Percentiles rank a stretch among this genome's conserved stretches.
phyloP scores from a whole-genome alignment of 2,888 invertebrate species.

The Platycheirus albimanus region DNA sequence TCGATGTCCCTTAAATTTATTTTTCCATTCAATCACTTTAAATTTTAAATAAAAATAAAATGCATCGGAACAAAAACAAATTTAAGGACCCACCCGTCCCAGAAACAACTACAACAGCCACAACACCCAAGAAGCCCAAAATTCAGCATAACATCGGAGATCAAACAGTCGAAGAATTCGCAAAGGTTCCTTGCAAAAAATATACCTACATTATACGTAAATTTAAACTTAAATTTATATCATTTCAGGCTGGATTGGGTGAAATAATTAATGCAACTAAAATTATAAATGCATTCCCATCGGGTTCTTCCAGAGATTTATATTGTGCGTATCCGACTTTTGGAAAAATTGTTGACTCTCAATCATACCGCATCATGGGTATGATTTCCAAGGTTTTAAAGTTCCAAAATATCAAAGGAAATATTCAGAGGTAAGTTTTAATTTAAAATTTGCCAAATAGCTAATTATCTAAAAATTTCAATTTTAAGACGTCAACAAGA shows the following conservation, averaged over 20 bases:
- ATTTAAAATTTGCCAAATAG: constrained; percentile 66
- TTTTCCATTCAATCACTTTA: too few species aligned
- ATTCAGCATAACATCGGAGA: constrained; percentile 60
- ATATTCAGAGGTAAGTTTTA: constrained; percentile 82
- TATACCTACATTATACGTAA: background rate
- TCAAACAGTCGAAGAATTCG: constrained; percentile 77
- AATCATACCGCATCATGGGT: constrained; percentile 86
- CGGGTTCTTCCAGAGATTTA: constrained; percentile 87
- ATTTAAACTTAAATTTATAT: background rate
- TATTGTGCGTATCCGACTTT: constrained; percentile 91
- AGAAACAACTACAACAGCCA: background rate
- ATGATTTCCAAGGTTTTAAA: constrained; percentile 85
- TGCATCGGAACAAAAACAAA: background rate
- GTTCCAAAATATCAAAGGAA: constrained; percentile 84
- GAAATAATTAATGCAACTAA: constrained; percentile 88
- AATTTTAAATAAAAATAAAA: too few species aligned
- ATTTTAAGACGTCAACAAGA: constrained; percentile 84
- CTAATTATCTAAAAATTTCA: too few species aligned
- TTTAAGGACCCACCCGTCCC: background rate
- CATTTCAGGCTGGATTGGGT: constrained; percentile 84
- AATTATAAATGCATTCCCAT: constrained; percentile 88
- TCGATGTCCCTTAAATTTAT: too few species aligned
- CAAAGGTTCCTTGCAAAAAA: constrained; percentile 78
- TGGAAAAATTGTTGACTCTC: constrained; percentile 85
- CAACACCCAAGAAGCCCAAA: constrained; percentile 29